A percentile compares a stretch with the other conserved stretches of the same genome.
Evolutionary conservation across 2,888 invertebrate genomes (phyloP).

Genomic region (Sminthurides aquaticus): DNA sequence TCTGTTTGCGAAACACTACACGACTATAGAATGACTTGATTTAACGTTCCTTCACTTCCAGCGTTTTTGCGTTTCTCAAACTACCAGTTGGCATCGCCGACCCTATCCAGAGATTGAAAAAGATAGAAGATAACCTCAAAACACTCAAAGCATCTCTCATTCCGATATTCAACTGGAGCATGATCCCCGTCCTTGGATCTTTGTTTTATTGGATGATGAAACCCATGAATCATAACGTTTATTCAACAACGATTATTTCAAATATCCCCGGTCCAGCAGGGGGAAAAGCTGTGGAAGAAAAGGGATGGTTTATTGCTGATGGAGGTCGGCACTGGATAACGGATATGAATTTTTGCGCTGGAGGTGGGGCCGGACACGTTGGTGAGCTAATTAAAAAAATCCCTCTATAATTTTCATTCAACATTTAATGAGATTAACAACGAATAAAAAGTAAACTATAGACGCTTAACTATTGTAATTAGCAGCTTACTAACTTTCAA

Average conservation of each 20-base stretch:
- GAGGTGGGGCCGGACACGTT: constrained; percentile 17
- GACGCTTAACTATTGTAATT: constrained; percentile 2
- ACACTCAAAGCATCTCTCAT: constrained; percentile 28
- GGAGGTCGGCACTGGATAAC: constrained; percentile 7
- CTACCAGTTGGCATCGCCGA: constrained; percentile 31
- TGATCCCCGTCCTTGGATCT: constrained; percentile 33
- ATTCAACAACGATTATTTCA: constrained; percentile 37
- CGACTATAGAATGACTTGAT: too few relatives aligned
- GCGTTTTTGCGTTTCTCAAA: constrained; percentile 28
- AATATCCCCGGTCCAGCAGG: constrained; percentile 33
- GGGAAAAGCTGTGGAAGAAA: constrained; percentile 10
- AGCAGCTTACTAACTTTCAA: neutral
- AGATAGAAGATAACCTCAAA: constrained; percentile 24
- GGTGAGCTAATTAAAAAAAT: constrained; percentile 8
- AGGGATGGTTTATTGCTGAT: constrained; percentile 21
- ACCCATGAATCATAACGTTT: constrained; percentile 28
- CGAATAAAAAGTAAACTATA: too few relatives aligned
- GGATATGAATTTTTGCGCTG: constrained; percentile 26
- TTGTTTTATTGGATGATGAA: constrained; percentile 33
- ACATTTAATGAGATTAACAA: too few relatives aligned
- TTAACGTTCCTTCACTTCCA: neutral
- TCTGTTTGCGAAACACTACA: too few relatives aligned
- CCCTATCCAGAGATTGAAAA: constrained; percentile 26
- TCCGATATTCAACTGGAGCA: constrained; percentile 29
- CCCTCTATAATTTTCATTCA: too few relatives aligned